phyloP scores from a whole-genome alignment of 2,888 invertebrate species.

The Camptogramma bilineatum region DNA sequence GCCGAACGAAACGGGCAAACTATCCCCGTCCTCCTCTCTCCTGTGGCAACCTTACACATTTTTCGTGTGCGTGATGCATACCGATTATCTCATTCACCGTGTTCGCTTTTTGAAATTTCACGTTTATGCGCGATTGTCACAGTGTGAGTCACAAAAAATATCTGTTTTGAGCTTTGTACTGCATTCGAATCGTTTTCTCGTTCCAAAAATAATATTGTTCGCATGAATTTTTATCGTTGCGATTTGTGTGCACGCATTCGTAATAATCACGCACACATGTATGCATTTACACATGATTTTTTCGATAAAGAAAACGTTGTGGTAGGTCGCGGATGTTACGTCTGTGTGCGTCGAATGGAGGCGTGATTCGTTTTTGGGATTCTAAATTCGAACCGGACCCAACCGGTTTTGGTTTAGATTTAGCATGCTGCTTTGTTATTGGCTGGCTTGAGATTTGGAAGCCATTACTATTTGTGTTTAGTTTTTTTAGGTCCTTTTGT shows the following conservation, averaged over 20 bases:
- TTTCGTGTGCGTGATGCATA: constrained; percentile 81
- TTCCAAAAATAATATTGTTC: constrained; percentile 67
- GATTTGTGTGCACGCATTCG: constrained; percentile 52
- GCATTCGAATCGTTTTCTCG: constrained; percentile 65
- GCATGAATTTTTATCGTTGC: constrained; percentile 68
- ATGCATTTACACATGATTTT: constrained; percentile 38
- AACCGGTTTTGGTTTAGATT: constrained; percentile 52
- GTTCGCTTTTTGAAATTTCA: constrained; percentile 74
- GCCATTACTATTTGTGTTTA: constrained; percentile 35
- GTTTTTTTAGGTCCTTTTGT: constrained; percentile 27
- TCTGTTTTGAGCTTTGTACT: constrained; percentile 65
- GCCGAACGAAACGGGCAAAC: constrained; percentile 71
- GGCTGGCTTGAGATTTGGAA: constrained; percentile 41
- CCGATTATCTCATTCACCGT: constrained; percentile 77
- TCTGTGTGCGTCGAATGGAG: constrained; percentile 50
- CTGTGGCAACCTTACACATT: constrained; percentile 62
- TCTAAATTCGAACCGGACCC: constrained; percentile 70
- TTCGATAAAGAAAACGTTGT: constrained; percentile 56
- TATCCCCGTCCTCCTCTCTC: constrained; percentile 66
- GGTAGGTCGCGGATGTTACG: constrained; percentile 69
- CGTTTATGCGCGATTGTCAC: constrained; percentile 57
- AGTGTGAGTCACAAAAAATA: constrained; percentile 77
- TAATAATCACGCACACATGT: constrained; percentile 35
- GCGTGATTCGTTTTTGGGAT: constrained; percentile 70
- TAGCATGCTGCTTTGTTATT: constrained; percentile 46